Evolutionary conservation across 2,797 vertebrate genomes (phyloP).

Genomic region (Ceryle rudis): DNA sequence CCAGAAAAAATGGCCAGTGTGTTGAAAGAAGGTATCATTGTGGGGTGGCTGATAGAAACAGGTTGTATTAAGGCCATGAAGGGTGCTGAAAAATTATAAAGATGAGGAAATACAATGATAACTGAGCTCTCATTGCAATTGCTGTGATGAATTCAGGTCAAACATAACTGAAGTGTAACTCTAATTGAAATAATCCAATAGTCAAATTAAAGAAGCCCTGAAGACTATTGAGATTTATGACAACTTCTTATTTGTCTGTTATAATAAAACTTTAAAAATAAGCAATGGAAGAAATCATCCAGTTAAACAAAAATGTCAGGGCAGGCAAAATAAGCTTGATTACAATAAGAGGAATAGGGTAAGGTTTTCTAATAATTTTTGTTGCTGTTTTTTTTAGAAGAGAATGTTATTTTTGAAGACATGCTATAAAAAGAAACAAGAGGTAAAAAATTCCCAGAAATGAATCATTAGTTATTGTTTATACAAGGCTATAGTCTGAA

Average conservation of each 20-base stretch:
- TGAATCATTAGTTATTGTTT: slow-evolving; percentile 60
- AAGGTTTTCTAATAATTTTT: not conserved
- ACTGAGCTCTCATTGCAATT: slow-evolving; percentile 28
- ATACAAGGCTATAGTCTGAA: slow-evolving; percentile 31
- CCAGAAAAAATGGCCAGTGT: not conserved
- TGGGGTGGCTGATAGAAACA: not conserved
- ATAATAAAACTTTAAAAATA: slow-evolving; percentile 11
- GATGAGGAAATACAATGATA: slow-evolving; percentile 9
- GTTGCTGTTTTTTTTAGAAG: not conserved
- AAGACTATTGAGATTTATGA: slow-evolving; percentile 31
- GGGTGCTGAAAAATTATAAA: not conserved
- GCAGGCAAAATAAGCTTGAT: not conserved
- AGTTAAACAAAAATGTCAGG: not conserved
- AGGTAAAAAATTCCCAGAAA: slow-evolving; percentile 61
- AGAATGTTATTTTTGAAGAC: slow-evolving; percentile 19
- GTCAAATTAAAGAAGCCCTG: slow-evolving; percentile 9
- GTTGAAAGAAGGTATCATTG: not conserved
- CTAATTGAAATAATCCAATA: slow-evolving; percentile 14
- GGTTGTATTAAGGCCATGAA: not conserved
- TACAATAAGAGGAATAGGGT: not conserved
- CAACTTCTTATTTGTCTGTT: not conserved
- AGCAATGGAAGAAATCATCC: not conserved
- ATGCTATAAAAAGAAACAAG: slow-evolving; percentile 43
- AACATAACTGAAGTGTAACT: slow-evolving; percentile 40
- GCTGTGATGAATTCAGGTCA: slow-evolving; percentile 22